Conservation (phyloP, 2,797 vertebrate genomes). For the Intellagama lesueurii region DNA sequence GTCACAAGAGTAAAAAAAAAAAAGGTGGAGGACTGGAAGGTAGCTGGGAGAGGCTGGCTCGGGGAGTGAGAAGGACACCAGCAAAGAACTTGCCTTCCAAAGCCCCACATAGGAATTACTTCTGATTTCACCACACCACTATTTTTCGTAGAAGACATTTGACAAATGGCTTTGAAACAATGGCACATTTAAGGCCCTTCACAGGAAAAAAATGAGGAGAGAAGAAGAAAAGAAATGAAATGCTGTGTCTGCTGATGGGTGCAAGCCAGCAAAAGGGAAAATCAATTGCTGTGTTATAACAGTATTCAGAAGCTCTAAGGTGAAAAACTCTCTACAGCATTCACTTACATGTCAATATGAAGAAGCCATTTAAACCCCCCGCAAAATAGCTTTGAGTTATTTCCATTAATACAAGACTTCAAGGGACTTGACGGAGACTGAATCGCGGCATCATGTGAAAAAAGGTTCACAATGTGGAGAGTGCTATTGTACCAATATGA, state of each 20-base stretch:
- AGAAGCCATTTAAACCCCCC: background rate
- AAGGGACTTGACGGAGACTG: background rate
- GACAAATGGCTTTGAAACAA: background rate
- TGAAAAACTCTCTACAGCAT: background rate
- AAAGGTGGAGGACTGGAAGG: no score
- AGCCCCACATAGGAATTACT: no score
- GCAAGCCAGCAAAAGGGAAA: background rate
- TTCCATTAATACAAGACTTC: background rate
- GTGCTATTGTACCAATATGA: background rate
- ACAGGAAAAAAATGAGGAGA: background rate
- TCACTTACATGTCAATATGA: background rate
- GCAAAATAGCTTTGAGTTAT: background rate
- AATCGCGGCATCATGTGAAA: background rate
- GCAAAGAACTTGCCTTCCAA: background rate
- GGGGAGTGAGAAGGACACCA: background rate
- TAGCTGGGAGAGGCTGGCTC: background rate
- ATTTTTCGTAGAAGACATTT: constrained; percentile 1
- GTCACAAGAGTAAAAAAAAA: no score
- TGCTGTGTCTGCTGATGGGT: background rate
- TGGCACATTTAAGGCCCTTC: background rate
- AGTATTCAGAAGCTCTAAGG: constrained; percentile 11
- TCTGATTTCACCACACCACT: background rate
- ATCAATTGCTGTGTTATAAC: background rate
- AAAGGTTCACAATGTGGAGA: background rate
- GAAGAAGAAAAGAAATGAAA: background rate